A percentile compares a stretch with the other conserved stretches of the same genome.
Evolutionary conservation across 2,113 vertebrate species (phyloP).

Genomic region (Epinephelus cyanopodus): DNA sequence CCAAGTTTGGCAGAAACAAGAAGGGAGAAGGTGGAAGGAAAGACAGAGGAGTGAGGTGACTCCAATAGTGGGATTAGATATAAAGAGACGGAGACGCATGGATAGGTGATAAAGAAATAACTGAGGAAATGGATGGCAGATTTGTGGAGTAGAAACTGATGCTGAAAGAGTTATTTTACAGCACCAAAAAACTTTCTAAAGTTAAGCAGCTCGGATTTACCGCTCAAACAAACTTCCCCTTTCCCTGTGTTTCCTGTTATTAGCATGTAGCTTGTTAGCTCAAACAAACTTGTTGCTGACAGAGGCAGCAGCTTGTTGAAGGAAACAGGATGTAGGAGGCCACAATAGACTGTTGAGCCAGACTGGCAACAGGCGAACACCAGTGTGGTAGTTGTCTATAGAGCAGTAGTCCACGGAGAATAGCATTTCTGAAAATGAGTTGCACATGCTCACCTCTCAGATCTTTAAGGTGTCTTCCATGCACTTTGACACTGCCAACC

Average conservation of each 20-base stretch:
- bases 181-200: not conserved
- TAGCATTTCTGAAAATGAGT: too few species aligned
- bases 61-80: not conserved
- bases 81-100: not conserved
- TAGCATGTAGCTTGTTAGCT: conserved; percentile 25
- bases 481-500: too few species aligned
- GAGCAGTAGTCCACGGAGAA: too few species aligned
- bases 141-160: not conserved
- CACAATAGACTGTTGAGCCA: not conserved
- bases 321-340: not conserved
- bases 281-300: conserved; percentile 15
- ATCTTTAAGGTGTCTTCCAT: not conserved
- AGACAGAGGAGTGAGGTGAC: conserved; percentile 14
- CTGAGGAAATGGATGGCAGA: not conserved
- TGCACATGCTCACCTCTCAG: too few species aligned
- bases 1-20: conserved; percentile 66
- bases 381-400: not conserved
- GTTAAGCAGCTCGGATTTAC: not conserved
- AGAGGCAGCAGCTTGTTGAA: conserved; percentile 1
- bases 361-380: not conserved
- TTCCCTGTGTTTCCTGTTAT: not conserved
- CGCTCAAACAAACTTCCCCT: not conserved
- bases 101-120: not conserved
- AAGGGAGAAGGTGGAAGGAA: not conserved
- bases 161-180: not conserved